Percentiles rank a stretch among this genome's conserved stretches.
Conservation (phyloP, 1,140 invertebrate species). For the Piezodorus guildinii region DNA sequence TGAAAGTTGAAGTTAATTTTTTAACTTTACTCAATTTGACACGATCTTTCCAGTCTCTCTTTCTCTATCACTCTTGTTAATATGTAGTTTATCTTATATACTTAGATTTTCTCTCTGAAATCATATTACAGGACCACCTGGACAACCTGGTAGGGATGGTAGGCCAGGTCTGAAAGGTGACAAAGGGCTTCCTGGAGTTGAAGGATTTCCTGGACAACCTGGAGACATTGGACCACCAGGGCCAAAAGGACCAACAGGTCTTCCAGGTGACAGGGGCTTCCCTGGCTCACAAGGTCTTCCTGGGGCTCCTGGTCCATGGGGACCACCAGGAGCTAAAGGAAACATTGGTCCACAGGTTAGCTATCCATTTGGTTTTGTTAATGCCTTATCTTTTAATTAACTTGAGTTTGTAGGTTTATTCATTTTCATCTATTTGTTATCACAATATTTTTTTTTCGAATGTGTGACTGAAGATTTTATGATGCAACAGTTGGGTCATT, state of each 20-base stretch:
- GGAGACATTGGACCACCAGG: slow-evolving; percentile 40
- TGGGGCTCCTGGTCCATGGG: slow-evolving; percentile 27
- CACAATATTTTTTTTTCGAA: neutral
- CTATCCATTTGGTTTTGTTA: neutral
- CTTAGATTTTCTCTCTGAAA: too few relatives aligned
- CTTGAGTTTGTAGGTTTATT: too few relatives aligned
- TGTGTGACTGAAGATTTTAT: neutral
- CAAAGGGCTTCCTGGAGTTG: slow-evolving; percentile 15
- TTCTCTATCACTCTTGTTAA: too few relatives aligned
- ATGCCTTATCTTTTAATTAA: too few relatives aligned
- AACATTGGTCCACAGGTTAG: slow-evolving; percentile 28
- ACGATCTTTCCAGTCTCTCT: too few relatives aligned
- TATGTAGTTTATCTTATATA: too few relatives aligned
- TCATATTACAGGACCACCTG: slow-evolving; percentile 42
- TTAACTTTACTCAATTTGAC: too few relatives aligned
- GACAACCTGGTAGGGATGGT: slow-evolving; percentile 32
- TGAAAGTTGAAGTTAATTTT: too few relatives aligned
- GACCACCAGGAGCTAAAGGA: slow-evolving; percentile 30
- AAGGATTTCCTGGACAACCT: slow-evolving; percentile 35
- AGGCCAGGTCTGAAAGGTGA: slow-evolving; percentile 17
- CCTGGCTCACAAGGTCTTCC: slow-evolving; percentile 28
- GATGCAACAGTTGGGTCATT: too few relatives aligned
- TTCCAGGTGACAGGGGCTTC: slow-evolving; percentile 26
- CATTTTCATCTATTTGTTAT: too few relatives aligned
- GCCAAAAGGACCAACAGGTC: slow-evolving; percentile 29